Evolutionary conservation across 2,797 vertebrate genomes (phyloP).

Genomic region (Paedocypris micromegethes): DNA sequence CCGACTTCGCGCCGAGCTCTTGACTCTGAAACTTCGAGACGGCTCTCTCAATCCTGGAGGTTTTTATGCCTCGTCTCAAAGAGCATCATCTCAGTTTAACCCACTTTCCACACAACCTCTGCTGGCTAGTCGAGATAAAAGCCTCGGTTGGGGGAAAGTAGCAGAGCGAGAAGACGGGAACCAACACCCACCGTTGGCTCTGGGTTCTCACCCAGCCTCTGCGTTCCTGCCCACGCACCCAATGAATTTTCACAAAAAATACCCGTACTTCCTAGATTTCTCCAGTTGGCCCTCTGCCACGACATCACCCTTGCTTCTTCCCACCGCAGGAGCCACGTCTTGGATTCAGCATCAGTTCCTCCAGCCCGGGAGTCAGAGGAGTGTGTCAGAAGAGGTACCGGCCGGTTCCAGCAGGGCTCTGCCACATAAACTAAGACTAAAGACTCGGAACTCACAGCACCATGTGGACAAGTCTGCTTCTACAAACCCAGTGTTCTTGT

Average conservation of each 20-base stretch:
- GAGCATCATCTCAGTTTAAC: conserved; percentile 49
- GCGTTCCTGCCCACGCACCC: conserved; percentile 57
- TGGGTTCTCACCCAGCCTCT: conserved; percentile 43
- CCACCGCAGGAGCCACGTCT: conserved; percentile 45
- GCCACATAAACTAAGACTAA: conserved; percentile 71
- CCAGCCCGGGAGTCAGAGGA: conserved; percentile 45
- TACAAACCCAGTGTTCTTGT: conserved; percentile 42
- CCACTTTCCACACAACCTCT: conserved; percentile 15
- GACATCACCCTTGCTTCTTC: conserved; percentile 52
- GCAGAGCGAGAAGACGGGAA: conserved; percentile 37
- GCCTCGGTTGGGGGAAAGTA: conserved; percentile 52
- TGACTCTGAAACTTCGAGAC: conserved; percentile 70
- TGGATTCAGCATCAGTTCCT: conserved; percentile 36
- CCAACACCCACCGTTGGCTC: conserved; percentile 29
- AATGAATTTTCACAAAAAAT: conserved; percentile 56
- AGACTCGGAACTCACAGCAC: conserved; percentile 47
- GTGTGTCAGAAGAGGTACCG: conserved; percentile 60
- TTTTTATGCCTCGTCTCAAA: conserved; percentile 43
- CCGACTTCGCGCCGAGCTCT: conserved; percentile 73
- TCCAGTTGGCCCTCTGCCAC: conserved; percentile 46
- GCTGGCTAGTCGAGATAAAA: conserved; percentile 43
- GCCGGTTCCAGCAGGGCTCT: conserved; percentile 52
- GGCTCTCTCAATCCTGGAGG: conserved; percentile 60
- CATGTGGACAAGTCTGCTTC: conserved; percentile 22
- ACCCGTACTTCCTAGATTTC: conserved; percentile 56